Evolutionary conservation across 2,113 vertebrate species (phyloP).

Genomic region (Xenus cinereus): DNA sequence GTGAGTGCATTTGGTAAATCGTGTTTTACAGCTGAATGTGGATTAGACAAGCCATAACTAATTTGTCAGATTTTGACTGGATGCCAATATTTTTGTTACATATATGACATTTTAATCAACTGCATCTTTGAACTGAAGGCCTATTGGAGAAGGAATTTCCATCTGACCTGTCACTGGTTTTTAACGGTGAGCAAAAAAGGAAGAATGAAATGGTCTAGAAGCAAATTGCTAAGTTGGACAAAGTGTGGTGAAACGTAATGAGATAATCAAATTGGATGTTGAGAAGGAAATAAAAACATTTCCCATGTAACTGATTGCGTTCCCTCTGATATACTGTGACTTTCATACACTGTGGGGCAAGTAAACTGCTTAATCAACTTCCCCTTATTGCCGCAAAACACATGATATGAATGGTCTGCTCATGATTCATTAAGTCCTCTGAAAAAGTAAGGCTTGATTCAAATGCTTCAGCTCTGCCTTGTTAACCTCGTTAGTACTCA

Average conservation of each 20-base stretch:
- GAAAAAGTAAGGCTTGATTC: constrained; percentile 25
- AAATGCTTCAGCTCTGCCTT: constrained; percentile 3
- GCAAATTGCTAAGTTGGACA: not conserved
- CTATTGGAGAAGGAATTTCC: not conserved
- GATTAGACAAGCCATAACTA: constrained; percentile 46
- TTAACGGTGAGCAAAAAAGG: not conserved
- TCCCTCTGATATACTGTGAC: not conserved
- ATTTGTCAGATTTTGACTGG: constrained; percentile 53
- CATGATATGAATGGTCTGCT: not conserved
- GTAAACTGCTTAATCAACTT: constrained; percentile 15
- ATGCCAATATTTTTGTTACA: constrained; percentile 17
- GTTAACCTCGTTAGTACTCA: constrained; percentile 27
- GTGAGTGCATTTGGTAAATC: not conserved
- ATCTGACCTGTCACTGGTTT: not conserved
- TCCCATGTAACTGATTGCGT: not conserved
- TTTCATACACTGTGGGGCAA: not conserved
- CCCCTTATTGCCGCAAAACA: not conserved
- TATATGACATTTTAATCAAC: constrained; percentile 24
- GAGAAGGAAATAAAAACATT: constrained; percentile 32
- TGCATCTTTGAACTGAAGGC: constrained; percentile 7
- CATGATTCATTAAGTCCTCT: constrained; percentile 50
- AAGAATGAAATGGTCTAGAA: not conserved
- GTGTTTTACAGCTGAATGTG: constrained; percentile 28
- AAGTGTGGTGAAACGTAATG: not conserved
- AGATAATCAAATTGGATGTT: constrained; percentile 18